Conservation (phyloP, 2,113 vertebrate species). For the Aix galericulata region DNA sequence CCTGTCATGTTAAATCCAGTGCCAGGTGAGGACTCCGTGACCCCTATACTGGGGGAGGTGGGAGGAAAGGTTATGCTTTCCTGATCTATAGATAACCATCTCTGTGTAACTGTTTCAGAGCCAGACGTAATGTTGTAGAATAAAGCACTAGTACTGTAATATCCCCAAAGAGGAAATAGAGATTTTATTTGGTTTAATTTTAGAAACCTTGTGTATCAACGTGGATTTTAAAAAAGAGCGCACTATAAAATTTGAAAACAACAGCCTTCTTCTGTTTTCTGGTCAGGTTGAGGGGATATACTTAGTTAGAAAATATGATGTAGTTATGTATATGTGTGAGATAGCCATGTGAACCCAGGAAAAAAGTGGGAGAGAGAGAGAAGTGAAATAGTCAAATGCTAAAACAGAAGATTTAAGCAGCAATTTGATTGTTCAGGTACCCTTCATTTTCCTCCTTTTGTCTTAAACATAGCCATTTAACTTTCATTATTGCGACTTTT, state of each 20-base stretch:
- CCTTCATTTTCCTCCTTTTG: background rate
- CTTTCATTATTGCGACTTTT: background rate
- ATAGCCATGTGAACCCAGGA: background rate
- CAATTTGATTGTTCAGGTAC: background rate
- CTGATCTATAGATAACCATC: constrained; percentile 40
- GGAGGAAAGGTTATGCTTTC: background rate
- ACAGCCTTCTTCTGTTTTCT: background rate
- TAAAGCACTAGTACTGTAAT: background rate
- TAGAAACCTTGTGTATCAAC: background rate
- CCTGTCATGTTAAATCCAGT: constrained; percentile 51
- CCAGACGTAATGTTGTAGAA: background rate
- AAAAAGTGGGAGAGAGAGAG: background rate
- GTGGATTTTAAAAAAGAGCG: background rate
- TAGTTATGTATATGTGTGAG: background rate
- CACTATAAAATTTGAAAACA: background rate
- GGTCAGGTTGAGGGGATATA: background rate
- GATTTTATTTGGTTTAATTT: background rate
- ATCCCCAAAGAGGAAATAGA: background rate
- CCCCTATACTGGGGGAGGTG: background rate
- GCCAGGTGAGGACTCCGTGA: constrained; percentile 48
- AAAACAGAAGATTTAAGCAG: background rate
- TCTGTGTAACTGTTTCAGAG: constrained; percentile 30
- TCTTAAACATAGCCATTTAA: background rate
- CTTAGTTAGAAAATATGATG: background rate
- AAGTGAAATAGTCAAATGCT: background rate